phyloP scores from a whole-genome alignment of 2,113 vertebrate species.

The Triplophysa tibetana region DNA sequence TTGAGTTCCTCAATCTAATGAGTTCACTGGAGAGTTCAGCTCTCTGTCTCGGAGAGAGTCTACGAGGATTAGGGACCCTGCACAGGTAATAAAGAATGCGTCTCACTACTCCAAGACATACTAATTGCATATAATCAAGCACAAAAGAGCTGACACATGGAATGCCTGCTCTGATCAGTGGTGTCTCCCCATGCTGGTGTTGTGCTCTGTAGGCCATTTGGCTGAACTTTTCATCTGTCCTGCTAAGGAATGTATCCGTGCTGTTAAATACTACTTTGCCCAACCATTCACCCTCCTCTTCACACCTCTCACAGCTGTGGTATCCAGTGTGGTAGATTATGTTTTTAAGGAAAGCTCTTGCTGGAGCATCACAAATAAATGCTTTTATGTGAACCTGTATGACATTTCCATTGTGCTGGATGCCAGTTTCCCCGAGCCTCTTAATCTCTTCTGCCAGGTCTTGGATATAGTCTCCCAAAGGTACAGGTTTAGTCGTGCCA shows the following conservation, averaged over 20 bases:
- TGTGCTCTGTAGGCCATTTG: constrained; percentile 5
- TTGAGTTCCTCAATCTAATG: not conserved
- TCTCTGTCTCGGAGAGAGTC: not conserved
- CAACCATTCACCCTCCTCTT: constrained; percentile 6
- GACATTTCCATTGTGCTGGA: constrained; percentile 8
- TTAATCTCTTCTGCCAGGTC: too few relatives aligned
- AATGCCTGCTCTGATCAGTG: constrained; percentile 22
- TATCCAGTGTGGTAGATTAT: constrained; percentile 36
- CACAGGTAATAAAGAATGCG: constrained; percentile 8
- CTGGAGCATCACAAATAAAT: constrained; percentile 41
- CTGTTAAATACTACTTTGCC: constrained; percentile 2
- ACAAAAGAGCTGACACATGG: constrained; percentile 23
- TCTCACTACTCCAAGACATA: constrained; percentile 35
- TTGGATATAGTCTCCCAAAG: too few relatives aligned
- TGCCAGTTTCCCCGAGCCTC: too few relatives aligned
- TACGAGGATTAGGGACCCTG: not conserved
- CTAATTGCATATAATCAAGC: constrained; percentile 40
- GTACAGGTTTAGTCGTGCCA: too few relatives aligned
- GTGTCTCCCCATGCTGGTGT: constrained; percentile 12
- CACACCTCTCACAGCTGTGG: constrained; percentile 37
- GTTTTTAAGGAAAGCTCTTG: constrained; percentile 34
- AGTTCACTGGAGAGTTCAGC: not conserved
- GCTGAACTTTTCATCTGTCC: constrained; percentile 6
- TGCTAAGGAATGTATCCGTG: not conserved
- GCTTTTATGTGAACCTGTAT: constrained; percentile 14